Evolutionary conservation across 2,888 invertebrate genomes (phyloP).

Genomic region (Congeria kusceri): DNA sequence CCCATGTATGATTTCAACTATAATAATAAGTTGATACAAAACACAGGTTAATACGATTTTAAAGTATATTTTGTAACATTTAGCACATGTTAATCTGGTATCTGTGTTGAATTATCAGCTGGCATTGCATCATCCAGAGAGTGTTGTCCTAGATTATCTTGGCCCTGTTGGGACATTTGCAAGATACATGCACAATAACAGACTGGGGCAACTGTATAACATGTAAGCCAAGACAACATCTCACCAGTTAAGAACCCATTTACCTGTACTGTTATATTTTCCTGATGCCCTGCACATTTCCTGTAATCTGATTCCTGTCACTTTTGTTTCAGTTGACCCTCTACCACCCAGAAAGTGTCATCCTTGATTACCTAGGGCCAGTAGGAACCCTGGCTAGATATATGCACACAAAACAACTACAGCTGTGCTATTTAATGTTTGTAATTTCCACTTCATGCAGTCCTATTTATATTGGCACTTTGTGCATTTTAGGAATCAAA

Average conservation of each 20-base stretch:
- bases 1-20: too few species aligned
- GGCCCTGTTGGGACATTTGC: conserved; percentile 66
- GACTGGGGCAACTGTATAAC: conserved; percentile 46
- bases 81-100: too few species aligned
- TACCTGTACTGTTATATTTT: too few species aligned
- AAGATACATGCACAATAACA: conserved; percentile 58
- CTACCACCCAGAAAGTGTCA: conserved; percentile 31
- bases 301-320: neutral
- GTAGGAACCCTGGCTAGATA: conserved; percentile 59
- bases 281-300: too few species aligned
- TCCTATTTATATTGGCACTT: neutral
- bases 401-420: conserved; percentile 59
- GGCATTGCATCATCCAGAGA: conserved; percentile 35
- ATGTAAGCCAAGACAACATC: conserved; percentile 57
- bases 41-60: too few species aligned
- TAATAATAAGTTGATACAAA: too few species aligned
- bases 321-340: conserved; percentile 42
- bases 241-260: neutral
- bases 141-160: conserved; percentile 44
- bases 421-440: conserved; percentile 58
- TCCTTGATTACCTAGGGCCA: conserved; percentile 63
- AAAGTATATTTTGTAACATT: too few species aligned
- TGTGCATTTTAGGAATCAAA: neutral
- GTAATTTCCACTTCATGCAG: conserved; percentile 15
- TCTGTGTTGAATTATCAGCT: conserved; percentile 21